Conservation (phyloP, 2,888 invertebrate species). For the Priocnemis perturbator region DNA sequence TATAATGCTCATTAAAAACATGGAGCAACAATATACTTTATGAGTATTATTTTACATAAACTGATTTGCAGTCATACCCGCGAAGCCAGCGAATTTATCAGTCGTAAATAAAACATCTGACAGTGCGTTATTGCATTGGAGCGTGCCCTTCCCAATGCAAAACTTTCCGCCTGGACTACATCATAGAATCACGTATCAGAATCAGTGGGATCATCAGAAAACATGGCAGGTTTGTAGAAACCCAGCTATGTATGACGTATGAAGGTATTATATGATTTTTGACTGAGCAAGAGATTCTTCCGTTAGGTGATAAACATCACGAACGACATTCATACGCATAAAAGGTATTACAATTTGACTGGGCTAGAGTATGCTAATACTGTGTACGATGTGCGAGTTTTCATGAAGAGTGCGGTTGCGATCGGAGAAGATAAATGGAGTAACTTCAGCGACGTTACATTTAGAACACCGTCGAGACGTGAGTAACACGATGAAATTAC, state of each 20-base stretch:
- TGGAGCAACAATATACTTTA: not conserved
- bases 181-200: constrained; percentile 77
- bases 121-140: constrained; percentile 77
- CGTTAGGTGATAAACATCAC: constrained; percentile 68
- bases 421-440: constrained; percentile 83
- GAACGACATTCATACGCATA: constrained; percentile 73
- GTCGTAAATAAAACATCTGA: constrained; percentile 75
- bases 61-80: constrained; percentile 74
- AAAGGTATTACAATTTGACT: constrained; percentile 75
- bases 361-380: constrained; percentile 81
- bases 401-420: constrained; percentile 78
- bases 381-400: constrained; percentile 84
- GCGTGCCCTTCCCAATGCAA: constrained; percentile 75
- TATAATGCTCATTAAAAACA: constrained; percentile 24
- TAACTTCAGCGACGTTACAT: constrained; percentile 78
- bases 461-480: constrained; percentile 78
- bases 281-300: not conserved
- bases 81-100: constrained; percentile 76
- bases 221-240: constrained; percentile 74
- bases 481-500: constrained; percentile 36
- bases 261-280: not conserved
- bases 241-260: not conserved
- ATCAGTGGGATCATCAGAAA: constrained; percentile 74
- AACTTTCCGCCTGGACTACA: constrained; percentile 77
- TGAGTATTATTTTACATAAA: not conserved